phyloP scores from a whole-genome alignment of 2,113 vertebrate genomes.

The Dascyllus trimaculatus region DNA sequence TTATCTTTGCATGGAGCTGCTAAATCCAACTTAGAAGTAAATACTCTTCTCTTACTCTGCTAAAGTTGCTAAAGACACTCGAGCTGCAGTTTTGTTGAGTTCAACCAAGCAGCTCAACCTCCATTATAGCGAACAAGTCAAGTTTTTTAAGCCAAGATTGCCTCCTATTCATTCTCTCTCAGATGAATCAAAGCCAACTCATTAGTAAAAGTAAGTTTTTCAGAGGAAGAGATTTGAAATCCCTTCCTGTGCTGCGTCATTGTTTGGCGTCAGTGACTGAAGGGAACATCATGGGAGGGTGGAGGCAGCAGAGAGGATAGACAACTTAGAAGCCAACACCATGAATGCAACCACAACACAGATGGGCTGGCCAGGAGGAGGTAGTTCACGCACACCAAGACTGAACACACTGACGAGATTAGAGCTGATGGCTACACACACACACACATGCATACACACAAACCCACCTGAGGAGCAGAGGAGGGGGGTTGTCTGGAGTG shows the following conservation, averaged over 20 bases:
- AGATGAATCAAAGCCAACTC: constrained; percentile 30
- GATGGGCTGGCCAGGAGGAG: constrained; percentile 79
- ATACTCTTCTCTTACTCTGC: neutral
- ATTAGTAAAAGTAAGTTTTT: constrained; percentile 23
- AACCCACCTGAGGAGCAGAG: constrained; percentile 51
- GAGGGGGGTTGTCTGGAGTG: constrained; percentile 20
- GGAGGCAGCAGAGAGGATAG: constrained; percentile 46
- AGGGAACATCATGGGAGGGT: constrained; percentile 10
- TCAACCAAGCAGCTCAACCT: constrained; percentile 30
- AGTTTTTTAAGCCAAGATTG: constrained; percentile 9
- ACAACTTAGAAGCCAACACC: constrained; percentile 58
- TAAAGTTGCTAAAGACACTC: neutral
- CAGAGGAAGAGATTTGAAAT: constrained; percentile 13
- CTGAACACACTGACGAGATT: constrained; percentile 76
- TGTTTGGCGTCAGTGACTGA: constrained; percentile 37
- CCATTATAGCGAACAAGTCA: constrained; percentile 28
- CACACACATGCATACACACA: constrained; percentile 32
- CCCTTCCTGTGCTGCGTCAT: constrained; percentile 46
- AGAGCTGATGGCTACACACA: constrained; percentile 61
- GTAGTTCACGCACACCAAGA: constrained; percentile 63
- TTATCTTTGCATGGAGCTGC: constrained; percentile 14
- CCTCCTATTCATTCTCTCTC: neutral
- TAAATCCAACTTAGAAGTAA: constrained; percentile 25
- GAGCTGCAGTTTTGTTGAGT: neutral
- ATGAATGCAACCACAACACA: constrained; percentile 71